Conservation (phyloP, 1,140 invertebrate genomes). For the Asbolus verrucosus region DNA sequence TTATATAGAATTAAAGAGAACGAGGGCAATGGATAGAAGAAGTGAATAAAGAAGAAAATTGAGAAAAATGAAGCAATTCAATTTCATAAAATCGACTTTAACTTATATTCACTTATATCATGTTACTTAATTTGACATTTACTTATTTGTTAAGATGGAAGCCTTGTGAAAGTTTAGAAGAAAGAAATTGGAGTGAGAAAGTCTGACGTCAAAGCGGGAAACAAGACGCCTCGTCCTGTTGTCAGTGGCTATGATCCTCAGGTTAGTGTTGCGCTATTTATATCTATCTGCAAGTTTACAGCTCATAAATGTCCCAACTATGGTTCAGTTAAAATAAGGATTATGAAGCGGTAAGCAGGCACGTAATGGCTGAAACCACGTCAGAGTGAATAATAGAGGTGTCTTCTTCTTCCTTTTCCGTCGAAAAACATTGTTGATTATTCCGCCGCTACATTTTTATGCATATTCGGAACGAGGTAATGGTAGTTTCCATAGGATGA, state of each 20-base stretch:
- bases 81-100: too few relatives aligned
- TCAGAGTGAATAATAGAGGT: background rate
- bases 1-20: too few relatives aligned
- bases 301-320: slow-evolving; percentile 13
- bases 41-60: too few relatives aligned
- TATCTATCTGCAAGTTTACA: slow-evolving; percentile 26
- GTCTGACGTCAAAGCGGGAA: slow-evolving; percentile 21
- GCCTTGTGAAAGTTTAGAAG: slow-evolving; percentile 5
- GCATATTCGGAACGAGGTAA: too few relatives aligned
- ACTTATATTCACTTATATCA: too few relatives aligned
- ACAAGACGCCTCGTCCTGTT: slow-evolving; percentile 28
- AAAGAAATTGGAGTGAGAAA: slow-evolving; percentile 34
- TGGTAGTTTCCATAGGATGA: too few relatives aligned
- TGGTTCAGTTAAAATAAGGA: slow-evolving; percentile 17
- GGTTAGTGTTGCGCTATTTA: slow-evolving; percentile 36
- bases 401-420: background rate
- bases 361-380: slow-evolving; percentile 2
- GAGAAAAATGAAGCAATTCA: too few relatives aligned
- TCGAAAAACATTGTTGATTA: too few relatives aligned
- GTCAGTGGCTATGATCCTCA: slow-evolving; percentile 26
- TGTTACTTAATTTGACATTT: too few relatives aligned
- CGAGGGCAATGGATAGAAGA: too few relatives aligned
- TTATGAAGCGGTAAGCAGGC: slow-evolving; percentile 15
- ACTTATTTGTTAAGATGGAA: too few relatives aligned
- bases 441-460: too few relatives aligned